Evolutionary conservation across 1,140 invertebrate species (phyloP).

Genomic region (Yoshiicerus persimilis): DNA sequence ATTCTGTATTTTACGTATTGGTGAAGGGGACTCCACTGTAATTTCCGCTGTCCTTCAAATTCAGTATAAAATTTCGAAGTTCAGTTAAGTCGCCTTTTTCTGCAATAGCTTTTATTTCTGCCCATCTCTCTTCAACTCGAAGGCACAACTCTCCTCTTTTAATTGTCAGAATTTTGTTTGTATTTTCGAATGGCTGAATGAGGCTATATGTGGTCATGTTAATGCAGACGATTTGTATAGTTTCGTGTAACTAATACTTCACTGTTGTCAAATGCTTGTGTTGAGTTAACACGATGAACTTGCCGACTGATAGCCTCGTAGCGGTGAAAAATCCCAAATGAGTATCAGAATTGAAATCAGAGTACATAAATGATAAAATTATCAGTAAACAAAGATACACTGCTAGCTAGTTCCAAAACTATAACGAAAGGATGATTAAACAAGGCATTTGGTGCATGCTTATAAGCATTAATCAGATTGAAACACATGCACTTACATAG

Average conservation of each 20-base stretch:
- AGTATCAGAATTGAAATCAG: too few species aligned
- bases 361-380: not conserved
- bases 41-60: constrained; percentile 15
- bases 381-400: not conserved
- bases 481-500: not conserved
- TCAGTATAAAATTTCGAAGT: not conserved
- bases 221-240: too few species aligned
- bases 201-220: not conserved
- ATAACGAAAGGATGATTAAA: not conserved
- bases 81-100: not conserved
- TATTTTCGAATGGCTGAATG: not conserved
- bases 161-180: not conserved
- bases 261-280: not conserved
- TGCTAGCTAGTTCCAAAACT: not conserved
- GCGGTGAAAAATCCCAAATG: not conserved
- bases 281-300: not conserved
- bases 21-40: constrained; percentile 21
- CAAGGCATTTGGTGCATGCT: not conserved
- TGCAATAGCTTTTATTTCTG: not conserved
- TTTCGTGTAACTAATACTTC: too few species aligned
- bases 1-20: not conserved
- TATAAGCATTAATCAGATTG: not conserved
- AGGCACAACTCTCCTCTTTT: not conserved
- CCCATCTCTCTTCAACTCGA: not conserved
- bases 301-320: not conserved